Conservation (phyloP, 2,113 vertebrate genomes). For the Macroglossus sobrinus region DNA sequence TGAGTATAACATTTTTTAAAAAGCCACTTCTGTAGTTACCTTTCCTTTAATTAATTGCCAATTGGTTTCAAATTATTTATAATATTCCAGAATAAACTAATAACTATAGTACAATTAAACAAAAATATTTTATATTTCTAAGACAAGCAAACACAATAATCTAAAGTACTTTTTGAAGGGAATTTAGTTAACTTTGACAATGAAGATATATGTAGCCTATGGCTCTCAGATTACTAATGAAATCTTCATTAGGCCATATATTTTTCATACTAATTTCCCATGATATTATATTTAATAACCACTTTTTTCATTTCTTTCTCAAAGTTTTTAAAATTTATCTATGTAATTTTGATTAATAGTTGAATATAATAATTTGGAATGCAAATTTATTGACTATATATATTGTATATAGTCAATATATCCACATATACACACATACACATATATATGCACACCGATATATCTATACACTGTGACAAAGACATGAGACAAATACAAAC, state of each 20-base stretch:
- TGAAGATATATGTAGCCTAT: background rate
- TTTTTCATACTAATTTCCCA: background rate
- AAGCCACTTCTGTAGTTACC: background rate
- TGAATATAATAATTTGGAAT: background rate
- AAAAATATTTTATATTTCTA: background rate
- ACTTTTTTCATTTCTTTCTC: background rate
- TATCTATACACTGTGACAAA: background rate
- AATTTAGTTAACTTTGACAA: background rate
- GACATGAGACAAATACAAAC: background rate
- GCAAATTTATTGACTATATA: background rate
- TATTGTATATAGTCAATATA: background rate
- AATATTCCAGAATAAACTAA: background rate
- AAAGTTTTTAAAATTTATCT: background rate
- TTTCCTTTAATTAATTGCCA: background rate
- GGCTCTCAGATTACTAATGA: background rate
- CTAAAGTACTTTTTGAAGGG: background rate
- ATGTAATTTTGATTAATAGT: background rate
- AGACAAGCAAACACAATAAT: background rate
- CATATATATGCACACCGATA: no score
- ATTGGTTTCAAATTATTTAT: background rate
- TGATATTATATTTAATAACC: background rate
- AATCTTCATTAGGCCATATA: background rate
- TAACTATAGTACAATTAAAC: background rate
- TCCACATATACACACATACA: background rate
- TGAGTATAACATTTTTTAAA: background rate